Conservation (phyloP, 2,113 vertebrate genomes). For the Dissostichus mawsoni region DNA sequence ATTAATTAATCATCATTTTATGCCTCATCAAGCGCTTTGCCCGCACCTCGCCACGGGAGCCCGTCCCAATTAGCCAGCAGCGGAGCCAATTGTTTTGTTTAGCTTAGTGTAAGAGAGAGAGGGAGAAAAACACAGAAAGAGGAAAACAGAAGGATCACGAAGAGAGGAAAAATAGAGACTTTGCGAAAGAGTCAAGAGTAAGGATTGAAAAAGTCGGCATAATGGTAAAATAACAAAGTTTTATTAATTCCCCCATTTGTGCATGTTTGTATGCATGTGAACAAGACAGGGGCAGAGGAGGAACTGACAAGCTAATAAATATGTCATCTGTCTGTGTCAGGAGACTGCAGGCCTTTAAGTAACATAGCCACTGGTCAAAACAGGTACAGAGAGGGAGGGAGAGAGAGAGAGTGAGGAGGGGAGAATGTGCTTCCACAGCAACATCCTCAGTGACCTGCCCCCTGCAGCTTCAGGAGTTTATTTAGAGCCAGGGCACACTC, state of each 20-base stretch:
- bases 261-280: constrained; percentile 18
- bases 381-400: constrained; percentile 71
- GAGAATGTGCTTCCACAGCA: constrained; percentile 76
- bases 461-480: constrained; percentile 58
- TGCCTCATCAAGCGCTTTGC: constrained; percentile 99
- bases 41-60: constrained; percentile 88
- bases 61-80: constrained; percentile 91
- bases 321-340: constrained; percentile 95
- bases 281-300: constrained; percentile 64
- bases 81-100: constrained; percentile 94
- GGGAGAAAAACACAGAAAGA: neutral
- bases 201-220: neutral
- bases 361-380: constrained; percentile 82
- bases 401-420: constrained; percentile 38
- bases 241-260: constrained; percentile 13
- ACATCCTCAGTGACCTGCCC: constrained; percentile 75
- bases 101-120: constrained; percentile 74
- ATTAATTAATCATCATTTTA: constrained; percentile 99
- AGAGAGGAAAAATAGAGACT: neutral
- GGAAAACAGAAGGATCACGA: neutral
- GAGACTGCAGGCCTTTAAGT: constrained; percentile 86
- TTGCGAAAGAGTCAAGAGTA: neutral
- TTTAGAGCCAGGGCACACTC: constrained; percentile 43
- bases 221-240: constrained; percentile 1
- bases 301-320: constrained; percentile 97